Base-by-base conservation (phyloP, 2,113 vertebrate species). In the Prionailurus bengalensis region DNA sequence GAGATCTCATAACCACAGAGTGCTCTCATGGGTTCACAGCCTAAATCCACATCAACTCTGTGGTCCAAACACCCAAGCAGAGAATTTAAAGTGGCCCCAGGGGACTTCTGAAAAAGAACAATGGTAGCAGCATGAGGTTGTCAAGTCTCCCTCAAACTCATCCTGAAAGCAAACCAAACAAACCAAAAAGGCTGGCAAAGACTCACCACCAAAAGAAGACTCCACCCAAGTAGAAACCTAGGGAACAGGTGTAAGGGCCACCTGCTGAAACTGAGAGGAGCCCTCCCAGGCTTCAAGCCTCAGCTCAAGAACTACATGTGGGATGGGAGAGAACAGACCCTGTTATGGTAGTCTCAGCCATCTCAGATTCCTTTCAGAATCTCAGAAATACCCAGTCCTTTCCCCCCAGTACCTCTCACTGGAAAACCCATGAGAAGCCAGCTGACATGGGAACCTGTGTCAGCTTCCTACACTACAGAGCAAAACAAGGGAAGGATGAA, bases 31-130 rank as follows among this genome's bases (percentile, higher is more conserved):
- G 55, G 27, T 36, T 73, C 29, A n/a, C 1, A 91, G 33, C 29
- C 23, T 71, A 78, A 91, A 90, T 79, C 79, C 42, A 48, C 39
- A 70, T 12, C 61, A 91, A 71, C 13, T 73, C 16, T 51, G 23
- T 36, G 53, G 45, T 45, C 42, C 66, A 58, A 65, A 89, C 74
- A 66, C 17, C 71, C 76, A 83, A 61, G 36, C 36, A 79, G 53
- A 97, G 73, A 36, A 86, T 83, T 48, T 58, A 51, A 92, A 53
- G 76, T 84, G 12, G n/a, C 7, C 33, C 73, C 79, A 88, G 74
- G 19, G 25, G 21, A 70, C 48, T 58, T 53, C 23, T 48, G 39
- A 29, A 78, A 86, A 61, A 14, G 19, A 86, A 48, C 48, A 36
- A 89, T 68, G 15, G 7, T 21, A 70, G 15, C 12, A 63, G 15